These are phyloP conservation scores for Zosterops hypoxanthus DNA, from an alignment of 2,113 vertebrate species.

Conservation along the genomic window DNA sequence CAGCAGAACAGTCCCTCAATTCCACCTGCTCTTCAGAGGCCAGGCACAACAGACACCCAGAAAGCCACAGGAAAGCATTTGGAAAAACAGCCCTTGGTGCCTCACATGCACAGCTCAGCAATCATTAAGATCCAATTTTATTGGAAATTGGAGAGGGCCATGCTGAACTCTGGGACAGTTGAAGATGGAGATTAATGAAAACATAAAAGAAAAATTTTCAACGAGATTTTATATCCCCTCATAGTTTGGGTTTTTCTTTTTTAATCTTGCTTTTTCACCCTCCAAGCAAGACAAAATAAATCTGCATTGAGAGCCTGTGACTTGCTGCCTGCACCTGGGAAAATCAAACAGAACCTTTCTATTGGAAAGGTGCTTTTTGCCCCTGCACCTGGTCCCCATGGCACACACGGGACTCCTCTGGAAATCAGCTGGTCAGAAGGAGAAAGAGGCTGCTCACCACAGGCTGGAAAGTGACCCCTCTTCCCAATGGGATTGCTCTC, in stretches of 20 bases:
- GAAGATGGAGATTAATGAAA: neutral
- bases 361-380: neutral
- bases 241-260: neutral
- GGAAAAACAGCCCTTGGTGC: neutral
- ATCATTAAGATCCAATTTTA: neutral
- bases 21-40: neutral
- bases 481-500: neutral
- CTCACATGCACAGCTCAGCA: neutral
- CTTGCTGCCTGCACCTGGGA: neutral
- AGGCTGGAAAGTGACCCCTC: neutral
- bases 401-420: neutral
- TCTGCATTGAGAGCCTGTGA: neutral
- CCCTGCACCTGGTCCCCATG: neutral
- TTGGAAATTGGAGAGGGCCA: neutral
- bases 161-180: neutral
- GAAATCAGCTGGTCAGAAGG: neutral
- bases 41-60: neutral
- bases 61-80: neutral
- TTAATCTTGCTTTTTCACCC: neutral
- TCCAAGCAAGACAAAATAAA: neutral
- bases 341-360: neutral
- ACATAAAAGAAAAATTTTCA: rapidly evolving
- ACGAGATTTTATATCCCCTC: neutral
- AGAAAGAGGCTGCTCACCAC: rapidly evolving
- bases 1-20: neutral